Conservation (phyloP, 2,797 vertebrate genomes). For the Lophotriccus pileatus region DNA sequence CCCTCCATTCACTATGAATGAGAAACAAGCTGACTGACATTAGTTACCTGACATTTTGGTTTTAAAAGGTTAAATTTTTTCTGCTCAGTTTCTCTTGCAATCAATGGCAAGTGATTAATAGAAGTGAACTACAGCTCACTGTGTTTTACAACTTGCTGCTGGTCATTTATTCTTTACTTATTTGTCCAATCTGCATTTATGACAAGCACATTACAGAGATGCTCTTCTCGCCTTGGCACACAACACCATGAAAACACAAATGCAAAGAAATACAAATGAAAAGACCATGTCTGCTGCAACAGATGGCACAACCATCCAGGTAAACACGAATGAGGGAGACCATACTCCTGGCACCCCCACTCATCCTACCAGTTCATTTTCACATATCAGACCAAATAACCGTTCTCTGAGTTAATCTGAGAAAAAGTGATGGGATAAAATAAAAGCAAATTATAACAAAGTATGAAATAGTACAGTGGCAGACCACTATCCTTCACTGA, state of each 20-base stretch:
- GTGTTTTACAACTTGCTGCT: slow-evolving; percentile 22
- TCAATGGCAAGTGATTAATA: slow-evolving; percentile 32
- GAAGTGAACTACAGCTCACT: neutral
- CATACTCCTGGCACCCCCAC: neutral
- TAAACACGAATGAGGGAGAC: neutral
- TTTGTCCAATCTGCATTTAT: slow-evolving; percentile 19
- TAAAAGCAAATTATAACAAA: neutral
- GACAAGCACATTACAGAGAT: neutral
- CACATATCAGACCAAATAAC: neutral
- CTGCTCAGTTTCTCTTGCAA: slow-evolving; percentile 11
- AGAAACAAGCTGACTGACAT: neutral
- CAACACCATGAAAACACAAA: neutral
- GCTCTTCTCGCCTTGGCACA: neutral
- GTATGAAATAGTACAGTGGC: neutral
- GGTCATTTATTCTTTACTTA: neutral
- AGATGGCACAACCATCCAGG: neutral
- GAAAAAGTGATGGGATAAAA: neutral
- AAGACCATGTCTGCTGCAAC: neutral
- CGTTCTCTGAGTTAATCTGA: neutral
- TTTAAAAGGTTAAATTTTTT: slow-evolving; percentile 40
- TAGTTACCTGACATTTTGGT: slow-evolving; percentile 25
- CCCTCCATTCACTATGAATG: neutral
- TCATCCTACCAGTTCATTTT: neutral
- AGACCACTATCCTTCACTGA: neutral
- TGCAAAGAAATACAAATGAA: neutral